Evolutionary conservation across 1,140 invertebrate genomes (phyloP).

Genomic region (Leptoteleia sp.): DNA sequence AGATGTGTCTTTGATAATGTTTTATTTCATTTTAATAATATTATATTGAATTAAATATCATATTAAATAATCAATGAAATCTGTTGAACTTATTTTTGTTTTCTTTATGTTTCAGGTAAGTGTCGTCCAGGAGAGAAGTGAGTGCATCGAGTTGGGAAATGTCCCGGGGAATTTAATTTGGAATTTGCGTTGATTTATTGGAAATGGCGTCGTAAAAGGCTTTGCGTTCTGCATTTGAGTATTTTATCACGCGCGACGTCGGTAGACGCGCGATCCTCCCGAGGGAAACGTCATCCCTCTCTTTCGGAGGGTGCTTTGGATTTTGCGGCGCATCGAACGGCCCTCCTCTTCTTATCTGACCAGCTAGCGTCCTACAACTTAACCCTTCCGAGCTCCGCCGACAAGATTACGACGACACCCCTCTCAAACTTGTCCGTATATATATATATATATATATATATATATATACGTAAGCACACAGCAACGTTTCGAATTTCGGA

Average conservation of each 20-base stretch:
- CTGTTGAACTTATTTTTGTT: slow-evolving; percentile 10
- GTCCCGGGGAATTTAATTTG: slow-evolving; percentile 47
- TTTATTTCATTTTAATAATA: no score
- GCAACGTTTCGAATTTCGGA: slow-evolving; percentile 22
- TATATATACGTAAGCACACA: slow-evolving; percentile 7
- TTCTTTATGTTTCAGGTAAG: slow-evolving; percentile 72
- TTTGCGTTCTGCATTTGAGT: slow-evolving; percentile 49
- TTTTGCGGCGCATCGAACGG: slow-evolving; percentile 74
- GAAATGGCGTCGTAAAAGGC: slow-evolving; percentile 56
- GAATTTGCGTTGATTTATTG: slow-evolving; percentile 61
- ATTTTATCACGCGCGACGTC: slow-evolving; percentile 57
- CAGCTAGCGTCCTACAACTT: slow-evolving; percentile 78
- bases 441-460: slow-evolving; percentile 12
- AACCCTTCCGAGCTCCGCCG: slow-evolving; percentile 74
- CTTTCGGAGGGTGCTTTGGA: slow-evolving; percentile 68
- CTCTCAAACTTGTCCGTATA: slow-evolving; percentile 43
- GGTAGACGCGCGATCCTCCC: slow-evolving; percentile 60
- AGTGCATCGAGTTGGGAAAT: neutral
- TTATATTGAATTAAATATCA: no score
- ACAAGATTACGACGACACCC: slow-evolving; percentile 72
- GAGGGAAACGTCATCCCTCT: slow-evolving; percentile 56
- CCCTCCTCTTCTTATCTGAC: slow-evolving; percentile 76
- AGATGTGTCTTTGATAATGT: no score
- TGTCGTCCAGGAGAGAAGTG: slow-evolving; percentile 1
- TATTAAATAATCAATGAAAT: no score